Conservation (phyloP, 92 coral and sea anemone genomes). For the Palythoa heliodiscus region DNA sequence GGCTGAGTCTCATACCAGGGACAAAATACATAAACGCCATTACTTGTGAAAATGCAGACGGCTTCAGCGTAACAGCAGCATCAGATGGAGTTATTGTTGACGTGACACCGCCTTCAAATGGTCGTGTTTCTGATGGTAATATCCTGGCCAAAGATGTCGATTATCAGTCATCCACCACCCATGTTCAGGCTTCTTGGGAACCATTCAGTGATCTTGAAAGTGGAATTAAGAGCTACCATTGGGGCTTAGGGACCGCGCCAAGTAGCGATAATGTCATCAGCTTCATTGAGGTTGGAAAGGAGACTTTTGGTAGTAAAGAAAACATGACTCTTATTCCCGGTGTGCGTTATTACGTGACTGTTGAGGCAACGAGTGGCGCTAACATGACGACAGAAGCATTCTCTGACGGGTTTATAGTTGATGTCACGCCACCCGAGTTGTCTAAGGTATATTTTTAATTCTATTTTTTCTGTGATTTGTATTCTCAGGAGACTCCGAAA, state of each 20-base stretch:
- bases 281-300: constrained; percentile 48
- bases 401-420: constrained; percentile 94
- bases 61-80: constrained; percentile 67
- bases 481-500: too few relatives aligned
- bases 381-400: constrained; percentile 85
- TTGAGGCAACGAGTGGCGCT: constrained; percentile 56
- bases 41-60: constrained; percentile 81
- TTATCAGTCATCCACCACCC: constrained; percentile 43
- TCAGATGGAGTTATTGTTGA: constrained; percentile 74
- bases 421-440: constrained; percentile 78
- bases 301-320: constrained; percentile 43
- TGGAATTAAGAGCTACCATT: constrained; percentile 80
- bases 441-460: constrained; percentile 48
- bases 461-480: too few relatives aligned
- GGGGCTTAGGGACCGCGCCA: constrained; percentile 87
- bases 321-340: constrained; percentile 45
- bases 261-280: constrained; percentile 73
- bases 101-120: constrained; percentile 57
- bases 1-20: constrained; percentile 82
- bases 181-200: constrained; percentile 70
- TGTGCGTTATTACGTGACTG: constrained; percentile 53
- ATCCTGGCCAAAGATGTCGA: constrained; percentile 25
- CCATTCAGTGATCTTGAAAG: constrained; percentile 82
- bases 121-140: constrained; percentile 44
- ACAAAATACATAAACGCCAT: constrained; percentile 75